Evolutionary conservation across 2,113 vertebrate species (phyloP).

Genomic region (Tupaia tana): DNA sequence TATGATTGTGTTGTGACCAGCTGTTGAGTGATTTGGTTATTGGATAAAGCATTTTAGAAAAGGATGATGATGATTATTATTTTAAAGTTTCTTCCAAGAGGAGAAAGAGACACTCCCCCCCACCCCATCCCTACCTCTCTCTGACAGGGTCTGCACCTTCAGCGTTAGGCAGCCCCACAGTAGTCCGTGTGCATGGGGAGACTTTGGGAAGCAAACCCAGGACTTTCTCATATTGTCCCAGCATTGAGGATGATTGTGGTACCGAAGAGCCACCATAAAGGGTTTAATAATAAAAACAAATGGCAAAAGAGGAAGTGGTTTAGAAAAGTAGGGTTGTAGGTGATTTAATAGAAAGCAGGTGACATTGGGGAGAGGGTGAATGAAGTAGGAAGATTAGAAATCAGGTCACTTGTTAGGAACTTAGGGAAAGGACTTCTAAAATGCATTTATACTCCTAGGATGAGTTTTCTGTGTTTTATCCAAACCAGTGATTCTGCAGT

Average conservation of each 20-base stretch:
- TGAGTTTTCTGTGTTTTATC: neutral
- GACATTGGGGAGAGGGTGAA: neutral
- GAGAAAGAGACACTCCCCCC: no score
- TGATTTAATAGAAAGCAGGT: neutral
- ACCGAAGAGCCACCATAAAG: neutral
- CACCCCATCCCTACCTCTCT: no score
- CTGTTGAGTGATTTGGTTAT: conserved; percentile 16
- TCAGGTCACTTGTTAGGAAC: neutral
- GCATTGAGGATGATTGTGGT: no score
- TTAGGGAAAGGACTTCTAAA: neutral
- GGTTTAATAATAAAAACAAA: conserved; percentile 11
- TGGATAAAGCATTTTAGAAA: neutral
- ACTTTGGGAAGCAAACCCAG: no score
- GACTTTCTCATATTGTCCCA: no score
- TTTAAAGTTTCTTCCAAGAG: no score
- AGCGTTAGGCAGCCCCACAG: no score
- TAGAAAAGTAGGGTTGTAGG: neutral
- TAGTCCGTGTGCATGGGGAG: no score
- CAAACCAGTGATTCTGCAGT: neutral
- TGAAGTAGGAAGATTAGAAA: no score
- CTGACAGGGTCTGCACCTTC: no score
- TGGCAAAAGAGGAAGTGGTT: neutral
- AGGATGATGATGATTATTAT: no score
- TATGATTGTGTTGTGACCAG: neutral
- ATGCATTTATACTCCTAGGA: neutral